phyloP scores from a whole-genome alignment of 2,797 vertebrate genomes.

The Pseudocheirus occidentalis region DNA sequence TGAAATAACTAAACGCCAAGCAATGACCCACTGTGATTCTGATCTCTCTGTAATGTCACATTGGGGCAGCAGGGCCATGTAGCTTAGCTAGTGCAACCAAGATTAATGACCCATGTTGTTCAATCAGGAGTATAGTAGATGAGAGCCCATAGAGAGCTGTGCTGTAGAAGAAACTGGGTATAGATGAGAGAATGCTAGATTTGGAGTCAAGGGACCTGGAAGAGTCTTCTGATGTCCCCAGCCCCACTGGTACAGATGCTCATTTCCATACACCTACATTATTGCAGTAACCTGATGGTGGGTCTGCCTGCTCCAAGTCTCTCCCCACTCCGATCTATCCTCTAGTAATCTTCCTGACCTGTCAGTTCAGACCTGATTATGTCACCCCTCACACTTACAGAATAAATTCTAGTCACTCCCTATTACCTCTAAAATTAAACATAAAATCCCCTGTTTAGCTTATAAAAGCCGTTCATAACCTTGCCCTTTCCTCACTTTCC shows the following conservation, averaged over 20 bases:
- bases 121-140: neutral
- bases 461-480: neutral
- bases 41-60: neutral
- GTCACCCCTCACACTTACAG: too few species aligned
- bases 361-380: too few species aligned
- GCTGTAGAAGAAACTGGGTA: neutral
- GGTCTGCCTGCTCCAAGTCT: neutral
- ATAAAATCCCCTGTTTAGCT: neutral
- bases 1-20: conserved; percentile 9
- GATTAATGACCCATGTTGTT: neutral
- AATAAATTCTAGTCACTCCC: too few species aligned
- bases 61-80: neutral
- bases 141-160: neutral
- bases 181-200: neutral
- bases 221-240: neutral
- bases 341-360: too few species aligned
- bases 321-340: too few species aligned
- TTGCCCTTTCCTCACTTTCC: neutral
- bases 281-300: neutral
- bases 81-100: neutral
- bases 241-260: neutral
- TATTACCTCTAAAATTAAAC: neutral
- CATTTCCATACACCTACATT: neutral
- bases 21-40: neutral
- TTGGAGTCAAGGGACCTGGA: neutral